phyloP scores from a whole-genome alignment of 2,113 vertebrate genomes.

The Naja naja region DNA sequence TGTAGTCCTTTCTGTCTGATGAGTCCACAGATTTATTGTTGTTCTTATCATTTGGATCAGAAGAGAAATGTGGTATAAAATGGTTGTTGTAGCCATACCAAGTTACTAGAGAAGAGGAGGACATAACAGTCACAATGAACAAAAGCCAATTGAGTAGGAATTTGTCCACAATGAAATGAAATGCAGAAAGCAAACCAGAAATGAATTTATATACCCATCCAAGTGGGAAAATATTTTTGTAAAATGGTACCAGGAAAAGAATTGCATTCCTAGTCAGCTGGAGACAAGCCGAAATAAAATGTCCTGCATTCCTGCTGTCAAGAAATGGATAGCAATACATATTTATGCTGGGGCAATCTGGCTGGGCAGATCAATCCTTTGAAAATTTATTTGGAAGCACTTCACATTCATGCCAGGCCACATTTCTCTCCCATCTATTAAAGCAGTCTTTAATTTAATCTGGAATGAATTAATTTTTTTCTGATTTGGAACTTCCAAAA shows the following conservation, averaged over 20 bases:
- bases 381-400: not conserved
- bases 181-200: not conserved
- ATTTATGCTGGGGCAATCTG: not conserved
- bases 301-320: not conserved
- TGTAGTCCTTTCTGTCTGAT: not conserved
- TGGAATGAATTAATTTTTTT: not conserved
- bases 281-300: not conserved
- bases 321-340: not conserved
- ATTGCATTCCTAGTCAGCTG: not conserved
- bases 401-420: not conserved
- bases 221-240: not conserved
- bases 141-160: not conserved
- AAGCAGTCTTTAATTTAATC: not conserved
- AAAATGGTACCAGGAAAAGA: not conserved
- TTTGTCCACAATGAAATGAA: not conserved
- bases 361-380: not conserved
- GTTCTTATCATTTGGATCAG: not conserved
- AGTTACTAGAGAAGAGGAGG: not conserved
- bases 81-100: not conserved
- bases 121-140: not conserved
- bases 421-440: not conserved
- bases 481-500: not conserved
- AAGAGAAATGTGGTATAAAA: not conserved
- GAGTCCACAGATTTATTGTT: not conserved
- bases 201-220: not conserved